A percentile compares a stretch with the other conserved stretches of the same genome.
Conservation (phyloP, 1,140 invertebrate genomes). For the Tetragnatha versicolor region DNA sequence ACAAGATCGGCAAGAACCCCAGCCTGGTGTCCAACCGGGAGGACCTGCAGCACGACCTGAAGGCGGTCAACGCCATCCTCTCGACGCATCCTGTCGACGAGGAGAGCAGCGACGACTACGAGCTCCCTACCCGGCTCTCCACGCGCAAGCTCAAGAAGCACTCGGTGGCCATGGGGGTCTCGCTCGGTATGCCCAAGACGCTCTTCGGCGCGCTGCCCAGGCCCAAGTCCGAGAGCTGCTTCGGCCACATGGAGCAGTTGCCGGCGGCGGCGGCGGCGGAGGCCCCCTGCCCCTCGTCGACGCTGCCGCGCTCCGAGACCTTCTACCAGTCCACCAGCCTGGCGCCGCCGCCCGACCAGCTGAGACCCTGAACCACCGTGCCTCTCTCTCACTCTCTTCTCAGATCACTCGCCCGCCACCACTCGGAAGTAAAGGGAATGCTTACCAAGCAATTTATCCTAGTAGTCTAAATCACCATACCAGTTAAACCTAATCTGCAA, state of each 20-base stretch:
- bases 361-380: slow-evolving; percentile 48
- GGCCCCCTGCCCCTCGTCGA: not conserved
- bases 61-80: slow-evolving; percentile 56
- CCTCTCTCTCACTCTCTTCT: slow-evolving; percentile 41
- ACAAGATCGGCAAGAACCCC: slow-evolving; percentile 98
- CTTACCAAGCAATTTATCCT: not conserved
- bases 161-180: slow-evolving; percentile 48
- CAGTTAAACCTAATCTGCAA: no score
- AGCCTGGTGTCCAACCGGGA: slow-evolving; percentile 91
- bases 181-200: slow-evolving; percentile 51
- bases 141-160: slow-evolving; percentile 50
- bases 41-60: slow-evolving; percentile 56
- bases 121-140: not conserved
- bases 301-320: slow-evolving; percentile 52
- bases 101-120: slow-evolving; percentile 43
- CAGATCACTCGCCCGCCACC: not conserved
- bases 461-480: no score
- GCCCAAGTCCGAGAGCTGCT: slow-evolving; percentile 57
- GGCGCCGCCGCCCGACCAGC: slow-evolving; percentile 60
- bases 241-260: slow-evolving; percentile 50
- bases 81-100: slow-evolving; percentile 51
- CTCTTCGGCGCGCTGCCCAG: slow-evolving; percentile 44
- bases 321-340: slow-evolving; percentile 51
- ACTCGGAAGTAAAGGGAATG: slow-evolving; percentile 14
- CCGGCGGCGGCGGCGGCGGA: not conserved